phyloP scores from a whole-genome alignment of 2,888 invertebrate genomes.

The Thelaira solivaga region DNA sequence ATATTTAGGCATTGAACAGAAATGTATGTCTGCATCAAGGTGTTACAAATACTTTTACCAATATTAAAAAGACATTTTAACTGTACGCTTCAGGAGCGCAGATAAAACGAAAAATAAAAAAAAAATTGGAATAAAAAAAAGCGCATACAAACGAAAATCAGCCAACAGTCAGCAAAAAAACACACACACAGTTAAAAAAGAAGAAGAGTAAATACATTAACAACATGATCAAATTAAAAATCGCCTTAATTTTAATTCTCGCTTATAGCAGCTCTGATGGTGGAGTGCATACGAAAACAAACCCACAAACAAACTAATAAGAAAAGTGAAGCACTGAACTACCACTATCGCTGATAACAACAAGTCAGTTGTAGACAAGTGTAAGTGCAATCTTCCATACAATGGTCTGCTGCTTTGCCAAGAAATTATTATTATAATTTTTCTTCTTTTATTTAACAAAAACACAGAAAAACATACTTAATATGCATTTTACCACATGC shows the following conservation, averaged over 20 bases:
- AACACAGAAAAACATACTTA: slow-evolving; percentile 1
- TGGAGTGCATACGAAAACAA: background rate
- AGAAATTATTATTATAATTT: background rate
- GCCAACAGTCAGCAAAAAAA: background rate
- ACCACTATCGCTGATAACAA: slow-evolving; percentile 41
- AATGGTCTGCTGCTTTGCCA: slow-evolving; percentile 24
- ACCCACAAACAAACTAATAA: background rate
- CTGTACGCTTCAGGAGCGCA: slow-evolving; percentile 43
- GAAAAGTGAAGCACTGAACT: slow-evolving; percentile 20
- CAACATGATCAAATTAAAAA: slow-evolving; percentile 44
- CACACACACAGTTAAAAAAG: slow-evolving; percentile 1
- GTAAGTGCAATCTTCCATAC: slow-evolving; percentile 49
- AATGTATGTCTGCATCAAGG: slow-evolving; percentile 62
- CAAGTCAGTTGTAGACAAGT: slow-evolving; percentile 37
- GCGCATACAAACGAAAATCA: background rate
- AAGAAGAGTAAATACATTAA: slow-evolving; percentile 11
- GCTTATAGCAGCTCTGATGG: background rate
- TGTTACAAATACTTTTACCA: slow-evolving; percentile 60
- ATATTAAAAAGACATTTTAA: slow-evolving; percentile 62
- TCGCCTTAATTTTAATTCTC: slow-evolving; percentile 41
- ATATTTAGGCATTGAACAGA: slow-evolving; percentile 61
- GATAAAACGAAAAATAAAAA: slow-evolving; percentile 7
- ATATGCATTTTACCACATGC: background rate
- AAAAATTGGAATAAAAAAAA: slow-evolving; percentile 13
- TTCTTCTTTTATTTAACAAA: no score